These are phyloP conservation scores for Mystacides longicornis DNA, from an alignment of 2,888 invertebrate species.

Conservation along the genomic window DNA sequence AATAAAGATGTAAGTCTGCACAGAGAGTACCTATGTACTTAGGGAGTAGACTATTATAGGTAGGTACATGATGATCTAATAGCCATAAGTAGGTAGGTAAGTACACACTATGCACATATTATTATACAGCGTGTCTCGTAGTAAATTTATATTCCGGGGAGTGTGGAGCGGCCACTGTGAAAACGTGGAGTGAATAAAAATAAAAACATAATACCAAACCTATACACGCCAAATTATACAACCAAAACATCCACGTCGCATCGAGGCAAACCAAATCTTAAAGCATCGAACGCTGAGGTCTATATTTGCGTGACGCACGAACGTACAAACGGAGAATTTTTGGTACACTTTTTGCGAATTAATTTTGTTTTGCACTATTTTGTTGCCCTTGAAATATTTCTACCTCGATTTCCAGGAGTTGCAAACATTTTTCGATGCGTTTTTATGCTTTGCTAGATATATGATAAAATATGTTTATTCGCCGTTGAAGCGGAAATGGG, in stretches of 20 bases:
- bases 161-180: constrained; percentile 14
- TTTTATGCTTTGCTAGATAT: no score
- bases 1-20: no score
- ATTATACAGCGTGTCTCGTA: constrained; percentile 9
- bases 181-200: constrained; percentile 13
- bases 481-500: no score
- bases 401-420: constrained; percentile 17
- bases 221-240: neutral
- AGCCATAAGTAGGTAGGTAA: no score
- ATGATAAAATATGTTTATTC: no score
- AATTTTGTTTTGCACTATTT: constrained; percentile 24
- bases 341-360: constrained; percentile 15
- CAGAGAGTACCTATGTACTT: no score
- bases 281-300: neutral
- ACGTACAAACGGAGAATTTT: constrained; percentile 9
- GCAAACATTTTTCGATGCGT: constrained; percentile 6
- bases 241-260: neutral
- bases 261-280: neutral
- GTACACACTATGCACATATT: no score
- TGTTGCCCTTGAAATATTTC: constrained; percentile 26
- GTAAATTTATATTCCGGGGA: constrained; percentile 24
- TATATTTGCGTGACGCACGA: neutral
- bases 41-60: no score
- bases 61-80: no score
- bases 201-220: neutral